These are phyloP conservation scores for Antheraea pernyi DNA, from an alignment of 1,140 invertebrate genomes.

Conservation along the genomic window DNA sequence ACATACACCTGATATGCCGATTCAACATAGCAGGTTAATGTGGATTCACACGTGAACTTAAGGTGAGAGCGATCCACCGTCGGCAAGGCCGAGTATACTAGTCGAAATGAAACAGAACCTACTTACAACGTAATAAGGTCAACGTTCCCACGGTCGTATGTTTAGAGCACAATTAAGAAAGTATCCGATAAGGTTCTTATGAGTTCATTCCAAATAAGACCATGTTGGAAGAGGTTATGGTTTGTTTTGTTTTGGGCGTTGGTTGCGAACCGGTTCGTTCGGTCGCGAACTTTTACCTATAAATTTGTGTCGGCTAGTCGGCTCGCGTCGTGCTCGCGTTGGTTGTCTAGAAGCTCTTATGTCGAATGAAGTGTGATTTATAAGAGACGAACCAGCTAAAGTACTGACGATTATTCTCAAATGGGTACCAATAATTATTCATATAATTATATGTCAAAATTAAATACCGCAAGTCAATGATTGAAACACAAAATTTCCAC, in stretches of 20 bases:
- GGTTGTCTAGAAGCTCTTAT: conserved; percentile 39
- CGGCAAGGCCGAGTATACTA: conserved; percentile 66
- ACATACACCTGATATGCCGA: conserved; percentile 60
- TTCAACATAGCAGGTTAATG: conserved; percentile 70
- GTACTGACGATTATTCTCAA: too few species aligned
- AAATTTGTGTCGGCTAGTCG: conserved; percentile 72
- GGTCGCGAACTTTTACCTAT: conserved; percentile 79
- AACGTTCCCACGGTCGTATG: conserved; percentile 43
- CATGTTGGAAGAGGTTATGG: conserved; percentile 45
- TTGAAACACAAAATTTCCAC: too few species aligned
- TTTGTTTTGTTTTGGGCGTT: conserved; percentile 34
- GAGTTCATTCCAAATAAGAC: conserved; percentile 43
- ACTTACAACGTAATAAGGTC: conserved; percentile 49
- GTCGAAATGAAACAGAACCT: conserved; percentile 48
- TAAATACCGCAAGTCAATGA: background rate
- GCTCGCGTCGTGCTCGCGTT: conserved; percentile 38
- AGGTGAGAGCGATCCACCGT: conserved; percentile 75
- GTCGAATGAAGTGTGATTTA: conserved; percentile 24
- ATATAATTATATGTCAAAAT: too few species aligned
- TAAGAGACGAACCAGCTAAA: conserved; percentile 12
- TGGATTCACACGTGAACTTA: conserved; percentile 75
- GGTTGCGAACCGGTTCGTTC: conserved; percentile 53
- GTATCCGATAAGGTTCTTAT: conserved; percentile 64
- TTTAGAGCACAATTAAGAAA: conserved; percentile 74
- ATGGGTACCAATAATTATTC: too few species aligned